Evolutionary conservation across 2,113 vertebrate genomes (phyloP).

Genomic region (Melierax canorus): DNA sequence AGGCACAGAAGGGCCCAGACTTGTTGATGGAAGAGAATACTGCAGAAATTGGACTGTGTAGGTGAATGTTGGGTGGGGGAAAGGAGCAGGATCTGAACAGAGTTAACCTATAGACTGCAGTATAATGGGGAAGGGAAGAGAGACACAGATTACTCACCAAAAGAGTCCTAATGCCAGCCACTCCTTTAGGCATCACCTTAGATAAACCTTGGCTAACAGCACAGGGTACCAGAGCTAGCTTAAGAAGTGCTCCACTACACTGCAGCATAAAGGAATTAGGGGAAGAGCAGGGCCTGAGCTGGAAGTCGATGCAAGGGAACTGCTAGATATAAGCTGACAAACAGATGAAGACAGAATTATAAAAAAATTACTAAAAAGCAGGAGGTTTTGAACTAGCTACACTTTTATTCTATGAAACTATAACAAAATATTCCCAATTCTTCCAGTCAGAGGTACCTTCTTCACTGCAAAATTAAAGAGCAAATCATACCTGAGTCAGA

Average conservation of each 20-base stretch:
- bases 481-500: constrained; percentile 88
- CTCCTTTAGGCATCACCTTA: not conserved
- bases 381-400: not conserved
- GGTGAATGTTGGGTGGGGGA: not conserved
- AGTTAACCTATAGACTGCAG: not conserved
- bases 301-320: not conserved
- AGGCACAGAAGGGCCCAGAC: not conserved
- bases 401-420: not conserved
- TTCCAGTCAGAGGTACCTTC: not conserved
- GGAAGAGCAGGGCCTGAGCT: not conserved
- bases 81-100: not conserved
- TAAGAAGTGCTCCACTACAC: not conserved
- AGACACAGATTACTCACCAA: not conserved
- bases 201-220: not conserved
- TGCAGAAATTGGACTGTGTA: constrained; percentile 15
- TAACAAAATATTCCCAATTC: not conserved
- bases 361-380: not conserved
- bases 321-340: not conserved
- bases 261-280: not conserved
- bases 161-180: not conserved
- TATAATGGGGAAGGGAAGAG: not conserved
- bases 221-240: not conserved
- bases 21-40: not conserved
- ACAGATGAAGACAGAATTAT: not conserved
- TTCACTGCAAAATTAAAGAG: not conserved